These are phyloP conservation scores for Octopus sinensis DNA, from an alignment of 1,140 invertebrate genomes.

Conservation along the genomic window DNA sequence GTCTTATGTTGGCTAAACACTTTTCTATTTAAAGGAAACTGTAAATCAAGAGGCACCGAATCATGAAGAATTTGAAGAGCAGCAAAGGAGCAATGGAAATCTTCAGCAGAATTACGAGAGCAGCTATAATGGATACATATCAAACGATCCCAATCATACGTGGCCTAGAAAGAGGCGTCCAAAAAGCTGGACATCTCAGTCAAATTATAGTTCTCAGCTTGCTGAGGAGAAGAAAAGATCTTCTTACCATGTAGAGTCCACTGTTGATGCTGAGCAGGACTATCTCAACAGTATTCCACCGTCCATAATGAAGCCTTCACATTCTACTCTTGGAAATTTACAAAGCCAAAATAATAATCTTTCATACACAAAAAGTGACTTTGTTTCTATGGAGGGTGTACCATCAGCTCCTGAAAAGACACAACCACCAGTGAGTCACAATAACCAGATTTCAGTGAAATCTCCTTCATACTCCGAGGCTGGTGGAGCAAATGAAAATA, in stretches of 20 bases:
- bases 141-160: neutral
- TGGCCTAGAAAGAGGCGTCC: neutral
- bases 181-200: constrained; percentile 1
- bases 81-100: neutral
- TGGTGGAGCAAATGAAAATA: neutral
- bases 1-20: neutral
- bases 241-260: neutral
- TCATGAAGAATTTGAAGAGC: neutral
- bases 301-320: neutral
- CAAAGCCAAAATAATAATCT: neutral
- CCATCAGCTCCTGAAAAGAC: neutral
- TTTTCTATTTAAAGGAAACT: neutral
- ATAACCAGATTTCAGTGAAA: too few species aligned
- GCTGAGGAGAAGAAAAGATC: neutral
- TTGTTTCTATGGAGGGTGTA: neutral
- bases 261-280: neutral
- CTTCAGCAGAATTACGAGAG: neutral
- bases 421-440: too few species aligned
- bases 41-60: neutral
- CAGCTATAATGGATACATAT: neutral
- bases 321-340: neutral
- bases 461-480: too few species aligned
- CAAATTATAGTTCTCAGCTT: neutral
- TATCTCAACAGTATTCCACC: neutral
- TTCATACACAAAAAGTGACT: neutral